Base-by-base conservation (phyloP, 2,797 vertebrate species). In the Pangasius mekongensis region DNA sequence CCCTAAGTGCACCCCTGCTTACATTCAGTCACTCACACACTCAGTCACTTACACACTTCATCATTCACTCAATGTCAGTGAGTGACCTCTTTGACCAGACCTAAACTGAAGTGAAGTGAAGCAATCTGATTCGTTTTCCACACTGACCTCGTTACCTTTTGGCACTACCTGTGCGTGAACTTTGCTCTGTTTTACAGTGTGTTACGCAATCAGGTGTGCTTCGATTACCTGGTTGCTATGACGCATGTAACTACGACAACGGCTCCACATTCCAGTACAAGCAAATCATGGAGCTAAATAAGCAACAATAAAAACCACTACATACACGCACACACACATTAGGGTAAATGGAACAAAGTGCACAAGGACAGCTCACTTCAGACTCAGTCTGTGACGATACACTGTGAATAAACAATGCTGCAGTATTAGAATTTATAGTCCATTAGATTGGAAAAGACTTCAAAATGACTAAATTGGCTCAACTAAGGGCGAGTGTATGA, bases 151-250 rank as follows among this genome's bases (percentile, higher is more conserved):
- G 6, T 71, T 84, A 69, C 64, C 83, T 73, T 56, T 56, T 0
- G 52, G 30, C 11, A 16, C 39, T 73, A 58, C 67, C 33, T 73
- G 83, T 58, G 20, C 39, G 67, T 85, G 67, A 73, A 71, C 83
- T 73, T 85, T 73, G 27, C 82, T 69, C 82, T 67, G 30, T 49
- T 58, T 85, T 73, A 73, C 20, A 73, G 52, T 39, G 30, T 56
- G 49, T 85, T 85, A 73, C 20, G 52, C 67, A 54, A 71, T 39
- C 83, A 27, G 83, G 49, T 73, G 83, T 85, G 30, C 49, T 39
- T 3, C 22, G 0, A 56, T 56, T 85, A 85, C 83, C 83, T 73
- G 83, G 83, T 85, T 85, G 66, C 67, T 58, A 73, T 71, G 83
- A 39, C 24, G 2, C 20, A 56, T 71, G 67, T 85, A 58, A 73